phyloP scores from a whole-genome alignment of 2,797 vertebrate genomes.

The Urocyon cinereoargenteus region DNA sequence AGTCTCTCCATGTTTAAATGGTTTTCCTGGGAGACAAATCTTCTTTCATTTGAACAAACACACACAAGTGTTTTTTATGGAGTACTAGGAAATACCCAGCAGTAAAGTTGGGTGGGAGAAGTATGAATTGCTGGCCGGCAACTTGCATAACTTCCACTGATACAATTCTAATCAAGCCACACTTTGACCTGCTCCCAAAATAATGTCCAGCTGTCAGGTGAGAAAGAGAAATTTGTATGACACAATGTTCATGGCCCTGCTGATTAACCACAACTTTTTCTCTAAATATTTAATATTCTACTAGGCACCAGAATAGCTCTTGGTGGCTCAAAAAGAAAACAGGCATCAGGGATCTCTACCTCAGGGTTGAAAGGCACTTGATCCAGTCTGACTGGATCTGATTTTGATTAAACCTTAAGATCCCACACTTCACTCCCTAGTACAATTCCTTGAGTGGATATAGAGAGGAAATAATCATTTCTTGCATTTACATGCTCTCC shows the following conservation, averaged over 20 bases:
- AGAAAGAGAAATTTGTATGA: constrained; percentile 54
- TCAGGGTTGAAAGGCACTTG: constrained; percentile 2
- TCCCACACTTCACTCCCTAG: not conserved
- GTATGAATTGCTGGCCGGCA: not conserved
- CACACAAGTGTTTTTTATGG: constrained; percentile 66
- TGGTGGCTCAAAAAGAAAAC: not conserved
- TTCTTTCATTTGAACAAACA: constrained; percentile 80
- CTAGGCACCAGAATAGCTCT: not conserved
- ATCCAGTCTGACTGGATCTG: not conserved
- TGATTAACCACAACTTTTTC: constrained; percentile 23
- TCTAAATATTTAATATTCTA: not conserved
- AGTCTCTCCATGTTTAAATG: constrained; percentile 59
- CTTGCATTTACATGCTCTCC: not conserved
- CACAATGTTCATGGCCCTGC: not conserved
- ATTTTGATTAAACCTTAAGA: not conserved
- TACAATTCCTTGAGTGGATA: not conserved
- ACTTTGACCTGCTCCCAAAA: not conserved
- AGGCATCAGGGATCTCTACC: too few relatives aligned
- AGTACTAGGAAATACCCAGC: constrained; percentile 49
- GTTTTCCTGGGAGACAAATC: constrained; percentile 84
- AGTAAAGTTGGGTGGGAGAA: not conserved
- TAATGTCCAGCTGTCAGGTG: not conserved
- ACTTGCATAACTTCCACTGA: not conserved
- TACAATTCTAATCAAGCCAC: not conserved
- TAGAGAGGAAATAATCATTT: not conserved